Conservation (phyloP, 1,140 invertebrate genomes). For the Daktulosphaira vitifoliae region DNA sequence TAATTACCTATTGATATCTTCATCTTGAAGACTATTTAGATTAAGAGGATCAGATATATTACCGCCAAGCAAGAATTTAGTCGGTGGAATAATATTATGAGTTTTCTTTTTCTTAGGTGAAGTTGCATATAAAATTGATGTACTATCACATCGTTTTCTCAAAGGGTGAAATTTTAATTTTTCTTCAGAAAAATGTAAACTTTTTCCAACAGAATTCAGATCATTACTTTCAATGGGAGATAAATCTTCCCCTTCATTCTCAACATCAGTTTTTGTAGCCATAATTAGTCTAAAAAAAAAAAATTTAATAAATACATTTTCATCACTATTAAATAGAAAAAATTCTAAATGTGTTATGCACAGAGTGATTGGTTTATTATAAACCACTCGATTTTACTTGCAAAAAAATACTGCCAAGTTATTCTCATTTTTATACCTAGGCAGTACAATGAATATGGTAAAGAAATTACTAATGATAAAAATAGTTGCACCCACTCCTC, state of each 20-base stretch:
- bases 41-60: constrained; percentile 93
- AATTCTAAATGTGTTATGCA: no score
- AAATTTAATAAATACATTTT: background rate
- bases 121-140: background rate
- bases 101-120: constrained; percentile 19
- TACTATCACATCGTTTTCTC: constrained; percentile 11
- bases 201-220: constrained; percentile 7
- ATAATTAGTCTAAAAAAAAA: constrained; percentile 15
- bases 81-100: constrained; percentile 65
- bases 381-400: background rate
- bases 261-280: background rate
- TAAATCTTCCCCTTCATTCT: background rate
- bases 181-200: background rate
- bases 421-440: no score
- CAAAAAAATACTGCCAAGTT: no score
- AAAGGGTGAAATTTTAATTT: background rate
- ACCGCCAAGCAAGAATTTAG: constrained; percentile 88
- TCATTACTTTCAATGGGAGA: background rate
- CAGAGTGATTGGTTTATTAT: no score
- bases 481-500: no score
- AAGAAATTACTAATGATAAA: no score
- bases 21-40: constrained; percentile 82
- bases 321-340: background rate
- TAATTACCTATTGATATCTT: constrained; percentile 47
- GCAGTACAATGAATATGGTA: no score